These are phyloP conservation scores for Eupithecia inturbata DNA, from an alignment of 2,888 invertebrate species.

Conservation along the genomic window DNA sequence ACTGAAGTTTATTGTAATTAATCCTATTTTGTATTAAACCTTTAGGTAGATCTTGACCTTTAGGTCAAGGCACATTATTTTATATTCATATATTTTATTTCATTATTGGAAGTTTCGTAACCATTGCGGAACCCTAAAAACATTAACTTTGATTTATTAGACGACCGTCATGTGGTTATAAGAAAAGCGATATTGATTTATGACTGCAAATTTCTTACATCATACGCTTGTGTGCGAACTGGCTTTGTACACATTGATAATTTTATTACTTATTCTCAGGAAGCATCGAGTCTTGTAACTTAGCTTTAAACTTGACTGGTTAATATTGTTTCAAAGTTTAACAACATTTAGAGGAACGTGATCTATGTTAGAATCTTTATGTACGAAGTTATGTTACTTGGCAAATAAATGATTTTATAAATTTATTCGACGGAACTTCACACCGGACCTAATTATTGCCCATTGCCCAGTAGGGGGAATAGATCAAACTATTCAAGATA, in stretches of 20 bases:
- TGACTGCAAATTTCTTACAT: conserved; percentile 23
- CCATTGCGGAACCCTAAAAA: conserved; percentile 29
- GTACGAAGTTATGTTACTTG: too few relatives aligned
- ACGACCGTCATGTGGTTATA: conserved; percentile 17
- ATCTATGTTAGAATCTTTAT: too few relatives aligned
- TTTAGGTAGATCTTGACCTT: background rate
- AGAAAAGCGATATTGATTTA: conserved; percentile 34
- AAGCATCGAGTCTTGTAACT: background rate
- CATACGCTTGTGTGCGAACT: conserved; percentile 9
- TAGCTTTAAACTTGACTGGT: background rate
- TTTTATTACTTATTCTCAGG: background rate
- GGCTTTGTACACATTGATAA: background rate
- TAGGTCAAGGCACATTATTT: background rate
- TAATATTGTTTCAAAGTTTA: background rate
- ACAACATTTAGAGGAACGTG: background rate
- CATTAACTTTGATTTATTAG: conserved; percentile 30
- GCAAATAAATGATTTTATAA: too few relatives aligned
- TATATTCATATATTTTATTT: too few relatives aligned
- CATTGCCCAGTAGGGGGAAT: too few relatives aligned
- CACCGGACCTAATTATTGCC: too few relatives aligned
- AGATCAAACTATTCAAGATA: too few relatives aligned
- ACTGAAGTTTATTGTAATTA: background rate
- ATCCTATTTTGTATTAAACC: background rate
- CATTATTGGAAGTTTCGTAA: conserved; percentile 23
- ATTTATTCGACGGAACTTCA: too few relatives aligned